Base-by-base conservation (phyloP, 1,140 invertebrate species). In the Oncopodura yosiiana region DNA sequence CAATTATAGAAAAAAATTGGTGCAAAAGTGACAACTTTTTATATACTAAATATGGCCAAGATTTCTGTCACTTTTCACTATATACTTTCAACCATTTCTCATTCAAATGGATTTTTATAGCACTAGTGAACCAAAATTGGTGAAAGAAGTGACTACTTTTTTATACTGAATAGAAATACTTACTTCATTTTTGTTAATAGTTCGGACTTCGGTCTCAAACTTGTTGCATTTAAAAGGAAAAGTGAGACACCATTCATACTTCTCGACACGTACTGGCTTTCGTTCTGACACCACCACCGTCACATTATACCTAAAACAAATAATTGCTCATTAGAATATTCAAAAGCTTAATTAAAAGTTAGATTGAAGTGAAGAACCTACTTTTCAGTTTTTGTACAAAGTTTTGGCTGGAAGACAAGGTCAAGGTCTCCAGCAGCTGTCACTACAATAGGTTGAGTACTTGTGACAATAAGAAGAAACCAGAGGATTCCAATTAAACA, bases 141-240 rank as follows among this genome's bases (percentile, higher is more conserved):
- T n/a, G n/a, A n/a, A n/a, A n/a, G n/a, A n/a, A n/a, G n/a, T n/a
- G n/a, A n/a, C n/a, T 4, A 29, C 26, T 12, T 1, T 29, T 4
- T 24, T 3, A 1, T 29, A 11, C n/a, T 29, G 14, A 54, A n/a
- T 54, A 18, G 6, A 37, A 45, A 49, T n/a, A 46, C 58, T 63
- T 65, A 79, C 78, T 73, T 80, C 70, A 3, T 77, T 83, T 68
- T 81, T 83, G 65, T 78, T 81, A 2, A 84, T 77, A 14, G 78
- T 77, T 61, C 78, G 80, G 61, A 84, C 82, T 54, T 81, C 78
- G 26, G 89, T 81, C 66, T 78, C 83, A 68, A 90, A 92, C 66
- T 82, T 86, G 32, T 86, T 86, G 70, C 90, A 94, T 66, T 82
- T 75, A 12, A 86, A 85, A 27, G 87, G 88, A 30, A 91, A 75